Conservation (phyloP, 2,113 vertebrate genomes). For the Tachysurus fulvidraco region DNA sequence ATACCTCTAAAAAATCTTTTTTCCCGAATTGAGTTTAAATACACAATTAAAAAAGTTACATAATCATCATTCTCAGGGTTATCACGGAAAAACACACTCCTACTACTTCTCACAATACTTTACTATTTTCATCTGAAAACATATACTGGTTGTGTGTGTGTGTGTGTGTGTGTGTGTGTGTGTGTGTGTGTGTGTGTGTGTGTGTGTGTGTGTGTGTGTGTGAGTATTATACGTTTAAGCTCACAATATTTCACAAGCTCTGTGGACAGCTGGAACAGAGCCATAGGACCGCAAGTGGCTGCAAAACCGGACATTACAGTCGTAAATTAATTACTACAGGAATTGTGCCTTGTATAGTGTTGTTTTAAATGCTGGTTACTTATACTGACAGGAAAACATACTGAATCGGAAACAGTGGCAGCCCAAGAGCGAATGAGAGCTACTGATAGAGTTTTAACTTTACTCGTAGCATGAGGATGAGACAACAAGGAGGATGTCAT, state of each 20-base stretch:
- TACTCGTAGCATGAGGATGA: slow-evolving; percentile 43
- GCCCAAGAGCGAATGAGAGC: slow-evolving; percentile 1
- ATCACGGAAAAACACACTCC: not conserved
- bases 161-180: too few relatives aligned
- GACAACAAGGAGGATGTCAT: slow-evolving; percentile 27
- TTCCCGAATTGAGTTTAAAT: not conserved
- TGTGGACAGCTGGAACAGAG: not conserved
- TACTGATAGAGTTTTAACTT: not conserved
- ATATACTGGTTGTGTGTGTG: too few relatives aligned
- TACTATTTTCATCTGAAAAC: slow-evolving; percentile 5
- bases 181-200: too few relatives aligned
- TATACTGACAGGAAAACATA: slow-evolving; percentile 10
- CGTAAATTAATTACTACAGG: slow-evolving; percentile 8
- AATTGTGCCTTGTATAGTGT: not conserved
- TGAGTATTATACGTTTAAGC: not conserved
- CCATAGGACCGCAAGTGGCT: not conserved
- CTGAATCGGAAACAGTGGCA: not conserved
- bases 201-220: too few relatives aligned
- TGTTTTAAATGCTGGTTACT: not conserved
- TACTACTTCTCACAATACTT: slow-evolving; percentile 12
- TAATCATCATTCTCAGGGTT: not conserved
- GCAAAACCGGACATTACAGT: not conserved
- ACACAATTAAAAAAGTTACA: not conserved
- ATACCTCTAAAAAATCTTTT: not conserved
- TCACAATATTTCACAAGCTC: slow-evolving; percentile 14